These are phyloP conservation scores for Danionella dracula DNA, from an alignment of 2,797 vertebrate genomes.

Conservation along the genomic window DNA sequence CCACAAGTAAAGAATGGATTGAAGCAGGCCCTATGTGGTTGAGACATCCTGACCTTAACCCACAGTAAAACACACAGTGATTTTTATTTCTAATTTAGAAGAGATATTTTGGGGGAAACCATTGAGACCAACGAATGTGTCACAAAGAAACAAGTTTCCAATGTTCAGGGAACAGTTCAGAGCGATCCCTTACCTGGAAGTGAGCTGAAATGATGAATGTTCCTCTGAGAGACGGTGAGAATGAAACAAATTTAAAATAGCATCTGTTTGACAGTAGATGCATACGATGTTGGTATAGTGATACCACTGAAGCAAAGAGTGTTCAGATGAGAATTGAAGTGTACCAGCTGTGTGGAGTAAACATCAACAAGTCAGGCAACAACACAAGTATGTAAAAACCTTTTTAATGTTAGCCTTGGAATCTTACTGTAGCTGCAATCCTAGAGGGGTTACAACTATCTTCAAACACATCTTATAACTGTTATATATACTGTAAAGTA, in stretches of 20 bases:
- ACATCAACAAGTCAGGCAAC: neutral
- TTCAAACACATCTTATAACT: too few relatives aligned
- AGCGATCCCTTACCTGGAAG: neutral
- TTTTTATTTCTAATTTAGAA: constrained; percentile 12
- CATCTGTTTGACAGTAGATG: neutral
- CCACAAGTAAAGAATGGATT: constrained; percentile 41
- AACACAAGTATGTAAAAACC: neutral
- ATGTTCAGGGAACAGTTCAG: neutral
- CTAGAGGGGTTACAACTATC: too few relatives aligned
- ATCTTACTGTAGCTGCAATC: too few relatives aligned
- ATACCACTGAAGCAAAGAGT: neutral
- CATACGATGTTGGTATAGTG: neutral
- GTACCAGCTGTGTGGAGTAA: neutral
- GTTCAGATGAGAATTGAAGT: neutral
- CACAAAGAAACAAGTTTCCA: constrained; percentile 10
- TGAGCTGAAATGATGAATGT: neutral
- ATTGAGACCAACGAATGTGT: neutral
- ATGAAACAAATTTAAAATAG: neutral
- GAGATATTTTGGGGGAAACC: constrained; percentile 15
- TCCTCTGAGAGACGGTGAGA: neutral
- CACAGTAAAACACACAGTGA: constrained; percentile 51
- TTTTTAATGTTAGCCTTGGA: too few relatives aligned
- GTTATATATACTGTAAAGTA: too few relatives aligned
- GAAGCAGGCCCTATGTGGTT: constrained; percentile 13
- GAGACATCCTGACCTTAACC: constrained; percentile 58